Evolutionary conservation across 2,113 vertebrate genomes (phyloP), one percentile per base, ranked within the genome.

Genomic region (Atlantisia rogersi): DNA sequence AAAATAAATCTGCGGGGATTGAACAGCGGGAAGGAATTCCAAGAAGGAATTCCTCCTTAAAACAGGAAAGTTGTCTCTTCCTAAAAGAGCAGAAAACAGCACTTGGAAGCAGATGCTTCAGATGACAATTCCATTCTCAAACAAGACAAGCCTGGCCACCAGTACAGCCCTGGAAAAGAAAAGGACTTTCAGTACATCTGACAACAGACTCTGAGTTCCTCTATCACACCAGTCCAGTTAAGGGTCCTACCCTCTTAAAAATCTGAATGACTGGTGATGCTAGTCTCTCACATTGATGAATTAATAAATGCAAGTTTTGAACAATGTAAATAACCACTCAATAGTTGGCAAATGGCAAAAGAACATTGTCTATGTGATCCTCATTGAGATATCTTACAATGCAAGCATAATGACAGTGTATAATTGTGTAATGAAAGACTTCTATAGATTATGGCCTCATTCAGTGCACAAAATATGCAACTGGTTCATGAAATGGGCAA

Each of bases 331-430:
- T 20, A 35, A 84, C 37, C 37, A 73, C 21, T 73, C 29, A 25
- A 5, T 77, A 73, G 8, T 3, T 52, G 12, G n/a, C 77, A 83
- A 86, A 64, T 17, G 6, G 3, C 31, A 82, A 58, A 92, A 35
- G 4, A 13, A 21, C 12, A 9, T 14, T 46, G 15, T 17, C 44
- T 26, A 0, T 28, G 35, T 37, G 58, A 62, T 5, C 26, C 53
- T 42, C 48, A 53, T 0, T 46, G 25, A 14, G 50, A 39, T 55
- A 46, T 32, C 65, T 62, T 29, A 55, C 0, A 1, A 1, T 2
- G 10, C 1, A 63, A 8, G 55, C 11, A 31, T 20, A 42, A 65
- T 6, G 17, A 58, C 31, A 83, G 24, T 3, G 2, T 1, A 8
- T 12, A 32, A 29, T 1, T 52, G 20, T 31, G 12, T 60, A 78